Evolutionary conservation across 2,113 vertebrate genomes (phyloP).

Genomic region (Copsychus sechellarum): DNA sequence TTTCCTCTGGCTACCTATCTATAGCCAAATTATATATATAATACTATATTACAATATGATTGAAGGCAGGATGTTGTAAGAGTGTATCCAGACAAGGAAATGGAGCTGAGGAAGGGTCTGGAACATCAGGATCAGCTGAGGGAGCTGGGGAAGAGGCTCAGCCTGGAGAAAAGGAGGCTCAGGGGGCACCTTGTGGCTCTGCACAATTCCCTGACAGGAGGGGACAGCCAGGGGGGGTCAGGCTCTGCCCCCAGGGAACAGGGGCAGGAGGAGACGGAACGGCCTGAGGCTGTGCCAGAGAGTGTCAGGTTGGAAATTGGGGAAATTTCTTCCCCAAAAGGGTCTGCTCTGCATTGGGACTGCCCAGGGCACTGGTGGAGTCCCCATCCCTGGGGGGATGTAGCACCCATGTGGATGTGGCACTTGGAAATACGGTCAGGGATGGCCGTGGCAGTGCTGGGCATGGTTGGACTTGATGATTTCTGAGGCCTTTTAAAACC

Average conservation of each 20-base stretch:
- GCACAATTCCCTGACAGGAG: neutral
- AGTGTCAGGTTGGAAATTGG: fast-evolving
- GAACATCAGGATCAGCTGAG: neutral
- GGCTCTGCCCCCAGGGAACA: neutral
- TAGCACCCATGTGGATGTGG: fast-evolving
- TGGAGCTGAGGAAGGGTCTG: fast-evolving
- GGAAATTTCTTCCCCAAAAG: neutral
- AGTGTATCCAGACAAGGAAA: neutral
- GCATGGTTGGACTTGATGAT: fast-evolving
- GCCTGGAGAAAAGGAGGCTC: neutral
- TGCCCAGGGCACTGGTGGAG: neutral
- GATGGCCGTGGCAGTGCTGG: neutral
- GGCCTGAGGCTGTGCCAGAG: fast-evolving
- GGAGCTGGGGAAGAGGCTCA: neutral
- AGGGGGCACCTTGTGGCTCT: neutral
- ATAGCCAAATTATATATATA: neutral
- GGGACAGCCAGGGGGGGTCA: fast-evolving
- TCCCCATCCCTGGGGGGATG: neutral
- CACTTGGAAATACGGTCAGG: fast-evolving
- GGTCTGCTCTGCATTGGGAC: fast-evolving
- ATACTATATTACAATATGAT: neutral
- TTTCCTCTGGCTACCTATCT: neutral
- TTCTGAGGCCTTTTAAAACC: neutral
- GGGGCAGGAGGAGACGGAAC: fast-evolving
- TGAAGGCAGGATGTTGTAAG: neutral